Conservation (phyloP, 2,797 vertebrate genomes). For the Phataginus tetradactyla region DNA sequence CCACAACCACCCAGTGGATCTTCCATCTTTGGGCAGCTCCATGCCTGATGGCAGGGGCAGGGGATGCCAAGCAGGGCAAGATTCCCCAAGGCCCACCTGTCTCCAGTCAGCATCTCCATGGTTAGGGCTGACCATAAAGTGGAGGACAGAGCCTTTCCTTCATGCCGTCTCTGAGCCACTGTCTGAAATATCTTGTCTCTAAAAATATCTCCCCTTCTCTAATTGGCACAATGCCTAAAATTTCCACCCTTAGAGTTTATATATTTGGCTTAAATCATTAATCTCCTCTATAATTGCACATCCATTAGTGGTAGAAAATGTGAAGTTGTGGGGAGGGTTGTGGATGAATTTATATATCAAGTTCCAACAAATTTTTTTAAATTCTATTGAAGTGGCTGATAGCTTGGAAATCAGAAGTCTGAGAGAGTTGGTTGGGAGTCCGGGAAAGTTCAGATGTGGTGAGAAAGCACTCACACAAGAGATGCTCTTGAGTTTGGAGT, state of each 20-base stretch:
- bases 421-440: neutral
- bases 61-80: neutral
- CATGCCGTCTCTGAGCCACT: neutral
- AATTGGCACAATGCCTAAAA: neutral
- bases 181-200: slow-evolving; percentile 17
- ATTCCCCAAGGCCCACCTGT: neutral
- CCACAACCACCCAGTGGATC: neutral
- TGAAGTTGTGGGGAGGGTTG: neutral
- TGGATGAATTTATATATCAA: neutral
- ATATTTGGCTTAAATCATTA: slow-evolving; percentile 5
- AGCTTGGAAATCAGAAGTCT: neutral
- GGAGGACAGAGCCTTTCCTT: neutral
- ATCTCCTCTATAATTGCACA: neutral
- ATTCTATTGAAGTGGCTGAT: neutral
- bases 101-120: neutral
- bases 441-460: neutral
- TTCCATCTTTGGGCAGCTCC: neutral
- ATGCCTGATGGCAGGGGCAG: neutral
- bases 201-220: neutral
- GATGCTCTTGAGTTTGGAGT: neutral
- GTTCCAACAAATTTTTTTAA: neutral
- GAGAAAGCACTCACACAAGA: neutral
- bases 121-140: neutral
- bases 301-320: neutral
- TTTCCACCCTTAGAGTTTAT: neutral